These are phyloP conservation scores for Diarsia mendica DNA, from an alignment of 2,888 invertebrate genomes.

Conservation along the genomic window DNA sequence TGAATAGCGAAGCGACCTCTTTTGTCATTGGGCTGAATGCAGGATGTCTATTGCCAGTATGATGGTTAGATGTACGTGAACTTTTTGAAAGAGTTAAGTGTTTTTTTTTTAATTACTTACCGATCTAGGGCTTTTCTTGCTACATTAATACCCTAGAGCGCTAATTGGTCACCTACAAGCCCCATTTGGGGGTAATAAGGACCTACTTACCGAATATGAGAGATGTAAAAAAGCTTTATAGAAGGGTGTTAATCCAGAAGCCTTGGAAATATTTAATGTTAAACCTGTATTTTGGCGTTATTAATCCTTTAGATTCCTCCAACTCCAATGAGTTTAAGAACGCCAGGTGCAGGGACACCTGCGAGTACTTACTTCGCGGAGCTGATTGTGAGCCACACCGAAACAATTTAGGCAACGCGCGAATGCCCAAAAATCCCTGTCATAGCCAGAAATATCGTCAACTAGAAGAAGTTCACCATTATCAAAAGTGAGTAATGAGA, in stretches of 20 bases:
- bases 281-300: slow-evolving; percentile 88
- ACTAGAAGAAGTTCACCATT: slow-evolving; percentile 12
- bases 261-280: slow-evolving; percentile 30
- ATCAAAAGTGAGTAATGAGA: slow-evolving; percentile 40
- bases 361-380: slow-evolving; percentile 94
- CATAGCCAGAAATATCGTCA: background rate
- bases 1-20: too few relatives aligned
- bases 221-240: slow-evolving; percentile 46
- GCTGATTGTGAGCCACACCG: slow-evolving; percentile 95
- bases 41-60: too few relatives aligned
- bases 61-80: too few relatives aligned
- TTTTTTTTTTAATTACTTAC: too few relatives aligned
- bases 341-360: slow-evolving; percentile 95
- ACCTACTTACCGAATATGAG: too few relatives aligned
- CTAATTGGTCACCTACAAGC: too few relatives aligned
- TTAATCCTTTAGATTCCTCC: slow-evolving; percentile 95
- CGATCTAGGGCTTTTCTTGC: too few relatives aligned
- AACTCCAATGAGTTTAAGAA: slow-evolving; percentile 96
- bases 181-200: too few relatives aligned
- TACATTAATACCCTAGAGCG: too few relatives aligned
- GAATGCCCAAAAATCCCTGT: slow-evolving; percentile 70
- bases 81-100: too few relatives aligned
- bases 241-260: slow-evolving; percentile 23
- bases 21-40: too few relatives aligned
- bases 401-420: slow-evolving; percentile 94